Conservation (phyloP, 2,888 invertebrate genomes). For the Synergus gifuensis region DNA sequence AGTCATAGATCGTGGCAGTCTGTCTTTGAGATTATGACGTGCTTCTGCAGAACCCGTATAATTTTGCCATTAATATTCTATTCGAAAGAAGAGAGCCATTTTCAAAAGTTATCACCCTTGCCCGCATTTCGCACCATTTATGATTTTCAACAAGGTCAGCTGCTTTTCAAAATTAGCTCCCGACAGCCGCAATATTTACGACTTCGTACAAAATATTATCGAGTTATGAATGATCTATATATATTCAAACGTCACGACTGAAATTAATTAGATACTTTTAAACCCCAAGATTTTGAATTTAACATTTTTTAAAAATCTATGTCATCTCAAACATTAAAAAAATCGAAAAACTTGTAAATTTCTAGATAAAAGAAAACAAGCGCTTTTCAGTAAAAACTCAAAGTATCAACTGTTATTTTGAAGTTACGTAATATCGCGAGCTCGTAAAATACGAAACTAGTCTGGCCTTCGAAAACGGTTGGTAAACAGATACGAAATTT, state of each 20-base stretch:
- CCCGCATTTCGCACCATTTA: slow-evolving; percentile 36
- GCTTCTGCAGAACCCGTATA: slow-evolving; percentile 16
- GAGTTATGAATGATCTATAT: background rate
- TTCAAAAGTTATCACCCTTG: slow-evolving; percentile 9
- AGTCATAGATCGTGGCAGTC: background rate
- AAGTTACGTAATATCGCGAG: background rate
- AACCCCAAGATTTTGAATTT: too few relatives aligned
- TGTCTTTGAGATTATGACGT: background rate
- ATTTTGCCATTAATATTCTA: slow-evolving; percentile 1
- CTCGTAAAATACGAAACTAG: slow-evolving; percentile 17
- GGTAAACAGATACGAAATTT: slow-evolving; percentile 23
- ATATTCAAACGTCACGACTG: too few relatives aligned
- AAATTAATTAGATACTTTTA: too few relatives aligned
- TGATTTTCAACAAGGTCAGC: slow-evolving; percentile 7
- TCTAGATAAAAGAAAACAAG: too few relatives aligned
- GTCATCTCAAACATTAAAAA: too few relatives aligned
- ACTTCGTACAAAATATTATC: background rate
- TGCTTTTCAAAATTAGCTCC: background rate
- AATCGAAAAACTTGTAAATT: too few relatives aligned
- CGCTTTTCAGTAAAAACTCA: background rate
- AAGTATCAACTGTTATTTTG: background rate
- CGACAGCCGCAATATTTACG: background rate
- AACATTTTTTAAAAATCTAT: too few relatives aligned
- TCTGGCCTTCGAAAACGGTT: slow-evolving; percentile 24
- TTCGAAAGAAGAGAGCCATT: slow-evolving; percentile 9